These are phyloP conservation scores for Panulirus ornatus DNA, from an alignment of 1,140 invertebrate genomes.

Conservation along the genomic window DNA sequence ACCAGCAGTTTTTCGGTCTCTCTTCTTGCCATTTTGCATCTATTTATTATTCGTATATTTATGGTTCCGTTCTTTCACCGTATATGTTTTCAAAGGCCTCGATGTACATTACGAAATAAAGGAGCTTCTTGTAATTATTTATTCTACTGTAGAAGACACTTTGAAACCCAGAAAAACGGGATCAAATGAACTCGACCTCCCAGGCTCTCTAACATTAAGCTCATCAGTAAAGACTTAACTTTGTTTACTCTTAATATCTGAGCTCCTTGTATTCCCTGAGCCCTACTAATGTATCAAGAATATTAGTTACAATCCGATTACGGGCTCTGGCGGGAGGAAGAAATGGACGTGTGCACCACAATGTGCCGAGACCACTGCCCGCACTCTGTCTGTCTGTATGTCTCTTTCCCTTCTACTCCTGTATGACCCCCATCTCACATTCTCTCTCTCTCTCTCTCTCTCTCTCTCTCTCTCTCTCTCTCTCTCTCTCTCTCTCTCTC, in stretches of 20 bases:
- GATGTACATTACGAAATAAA: too few relatives aligned
- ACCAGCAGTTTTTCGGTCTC: too few relatives aligned
- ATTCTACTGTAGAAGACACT: too few relatives aligned
- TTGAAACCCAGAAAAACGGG: conserved; percentile 24
- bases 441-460: conserved; percentile 1
- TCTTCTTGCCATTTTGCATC: too few relatives aligned
- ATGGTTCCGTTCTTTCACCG: too few relatives aligned
- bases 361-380: too few relatives aligned
- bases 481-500: background rate
- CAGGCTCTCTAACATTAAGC: conserved; percentile 55
- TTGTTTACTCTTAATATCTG: conserved; percentile 72
- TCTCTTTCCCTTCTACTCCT: background rate
- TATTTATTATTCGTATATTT: too few relatives aligned
- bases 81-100: too few relatives aligned
- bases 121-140: too few relatives aligned
- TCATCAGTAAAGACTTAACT: conserved; percentile 71
- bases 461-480: conserved; percentile 15
- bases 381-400: conserved; percentile 13
- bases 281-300: conserved; percentile 70
- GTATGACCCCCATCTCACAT: background rate
- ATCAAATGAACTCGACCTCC: conserved; percentile 49
- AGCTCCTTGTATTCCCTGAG: conserved; percentile 63
- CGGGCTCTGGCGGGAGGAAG: background rate
- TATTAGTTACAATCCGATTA: conserved; percentile 71
- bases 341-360: conserved; percentile 1